A percentile compares a stretch with the other conserved stretches of the same genome.
Conservation (phyloP, 2,888 invertebrate species). For the Merodon equestris region DNA sequence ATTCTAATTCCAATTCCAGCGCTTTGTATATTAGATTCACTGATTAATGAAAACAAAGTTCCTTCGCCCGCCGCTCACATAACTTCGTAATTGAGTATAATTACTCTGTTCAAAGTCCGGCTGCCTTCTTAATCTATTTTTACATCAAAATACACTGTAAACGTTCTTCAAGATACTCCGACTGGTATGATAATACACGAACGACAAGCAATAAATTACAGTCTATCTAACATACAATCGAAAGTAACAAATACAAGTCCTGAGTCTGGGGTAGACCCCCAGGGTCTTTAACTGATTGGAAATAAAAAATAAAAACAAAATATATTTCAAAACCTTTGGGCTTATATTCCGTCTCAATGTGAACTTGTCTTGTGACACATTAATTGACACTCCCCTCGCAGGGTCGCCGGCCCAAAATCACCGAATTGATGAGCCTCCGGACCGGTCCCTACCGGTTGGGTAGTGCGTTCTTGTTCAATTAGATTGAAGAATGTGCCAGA, state of each 20-base stretch:
- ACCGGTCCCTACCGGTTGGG: constrained; percentile 44
- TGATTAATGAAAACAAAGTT: constrained; percentile 32
- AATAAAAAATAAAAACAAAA: constrained; percentile 7
- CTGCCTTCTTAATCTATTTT: constrained; percentile 31
- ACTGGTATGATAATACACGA: neutral
- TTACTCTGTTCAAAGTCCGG: constrained; percentile 46
- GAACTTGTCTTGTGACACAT: constrained; percentile 41
- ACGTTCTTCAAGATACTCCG: neutral
- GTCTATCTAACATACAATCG: constrained; percentile 6
- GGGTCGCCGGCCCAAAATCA: constrained; percentile 30
- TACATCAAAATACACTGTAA: constrained; percentile 8
- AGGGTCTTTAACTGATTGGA: neutral
- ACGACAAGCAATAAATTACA: constrained; percentile 9
- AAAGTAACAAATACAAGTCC: constrained; percentile 6
- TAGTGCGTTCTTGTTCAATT: constrained; percentile 35
- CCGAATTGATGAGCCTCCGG: constrained; percentile 32
- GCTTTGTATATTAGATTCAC: constrained; percentile 4
- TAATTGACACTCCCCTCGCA: constrained; percentile 24
- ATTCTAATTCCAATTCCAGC: no score
- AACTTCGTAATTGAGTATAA: constrained; percentile 42
- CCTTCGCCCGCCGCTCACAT: constrained; percentile 4
- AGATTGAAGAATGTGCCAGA: constrained; percentile 42
- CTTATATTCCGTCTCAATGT: neutral
- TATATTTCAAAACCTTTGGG: neutral
- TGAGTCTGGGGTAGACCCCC: neutral